Percentiles rank a stretch among this genome's conserved stretches.
Conservation (phyloP, 2,888 invertebrate genomes). For the Artemia sinica region DNA sequence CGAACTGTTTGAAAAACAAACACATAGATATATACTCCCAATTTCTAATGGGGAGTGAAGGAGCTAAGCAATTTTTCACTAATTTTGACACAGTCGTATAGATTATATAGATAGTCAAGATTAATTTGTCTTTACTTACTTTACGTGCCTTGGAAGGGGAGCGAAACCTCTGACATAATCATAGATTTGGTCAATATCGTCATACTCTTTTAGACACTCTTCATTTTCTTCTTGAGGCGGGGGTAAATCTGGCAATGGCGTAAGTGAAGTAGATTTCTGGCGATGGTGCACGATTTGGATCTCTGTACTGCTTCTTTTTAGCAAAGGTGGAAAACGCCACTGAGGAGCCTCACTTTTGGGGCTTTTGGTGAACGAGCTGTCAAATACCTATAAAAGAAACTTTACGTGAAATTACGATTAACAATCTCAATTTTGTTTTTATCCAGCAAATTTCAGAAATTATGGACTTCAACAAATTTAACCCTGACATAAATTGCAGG, state of each 20-base stretch:
- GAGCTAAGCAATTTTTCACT: neutral
- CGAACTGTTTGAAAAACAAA: too few relatives aligned
- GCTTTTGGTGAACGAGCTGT: neutral
- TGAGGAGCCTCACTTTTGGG: neutral
- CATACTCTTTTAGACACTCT: slow-evolving; percentile 50
- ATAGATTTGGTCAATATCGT: slow-evolving; percentile 90
- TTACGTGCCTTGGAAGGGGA: slow-evolving; percentile 62
- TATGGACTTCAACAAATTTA: too few relatives aligned
- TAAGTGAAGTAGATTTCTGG: slow-evolving; percentile 18
- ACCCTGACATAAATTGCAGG: too few relatives aligned
- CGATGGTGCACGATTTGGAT: slow-evolving; percentile 12
- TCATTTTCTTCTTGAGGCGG: slow-evolving; percentile 21
- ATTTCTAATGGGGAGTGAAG: too few relatives aligned
- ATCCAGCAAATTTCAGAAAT: too few relatives aligned
- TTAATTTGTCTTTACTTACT: slow-evolving; percentile 27
- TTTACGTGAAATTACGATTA: neutral
- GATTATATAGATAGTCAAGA: neutral
- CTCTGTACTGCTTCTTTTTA: slow-evolving; percentile 8
- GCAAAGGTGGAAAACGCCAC: slow-evolving; percentile 10
- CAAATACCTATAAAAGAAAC: neutral
- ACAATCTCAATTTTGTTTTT: too few relatives aligned
- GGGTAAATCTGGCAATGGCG: slow-evolving; percentile 24
- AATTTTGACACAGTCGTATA: neutral
- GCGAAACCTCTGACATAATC: slow-evolving; percentile 86
- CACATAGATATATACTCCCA: too few relatives aligned